These are phyloP conservation scores for Folsomia candida DNA, from an alignment of 2,888 invertebrate genomes.

Conservation along the genomic window DNA sequence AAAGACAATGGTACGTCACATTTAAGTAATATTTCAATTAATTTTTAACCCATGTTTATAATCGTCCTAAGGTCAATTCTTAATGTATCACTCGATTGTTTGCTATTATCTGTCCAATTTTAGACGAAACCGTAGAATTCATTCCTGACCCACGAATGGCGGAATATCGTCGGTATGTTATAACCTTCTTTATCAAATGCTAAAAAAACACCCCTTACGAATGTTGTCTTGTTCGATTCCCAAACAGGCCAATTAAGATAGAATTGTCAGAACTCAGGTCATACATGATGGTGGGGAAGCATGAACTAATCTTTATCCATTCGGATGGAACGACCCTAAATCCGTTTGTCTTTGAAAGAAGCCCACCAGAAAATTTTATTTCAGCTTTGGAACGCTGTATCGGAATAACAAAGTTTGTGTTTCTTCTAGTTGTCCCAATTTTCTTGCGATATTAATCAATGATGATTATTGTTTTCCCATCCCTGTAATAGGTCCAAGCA, in stretches of 20 bases:
- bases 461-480: no score
- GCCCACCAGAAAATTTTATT: slow-evolving; percentile 75
- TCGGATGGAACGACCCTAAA: slow-evolving; percentile 71
- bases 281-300: slow-evolving; percentile 40
- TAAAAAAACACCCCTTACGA: no score
- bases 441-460: no score
- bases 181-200: no score
- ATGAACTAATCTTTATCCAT: slow-evolving; percentile 64
- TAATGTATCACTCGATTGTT: no score
- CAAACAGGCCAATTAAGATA: slow-evolving; percentile 47
- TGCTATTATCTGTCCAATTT: no score
- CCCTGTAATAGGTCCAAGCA: slow-evolving; percentile 65
- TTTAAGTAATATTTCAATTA: no score
- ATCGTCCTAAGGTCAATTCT: not conserved
- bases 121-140: slow-evolving; percentile 51
- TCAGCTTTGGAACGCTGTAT: slow-evolving; percentile 58
- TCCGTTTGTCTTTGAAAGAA: slow-evolving; percentile 82
- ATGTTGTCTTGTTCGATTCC: no score
- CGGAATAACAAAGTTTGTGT: slow-evolving; percentile 63
- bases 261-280: slow-evolving; percentile 49
- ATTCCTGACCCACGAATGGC: slow-evolving; percentile 52
- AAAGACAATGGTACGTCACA: slow-evolving; percentile 32
- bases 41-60: no score
- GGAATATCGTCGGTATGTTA: slow-evolving; percentile 40
- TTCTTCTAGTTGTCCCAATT: slow-evolving; percentile 52